Evolutionary conservation across 1,140 invertebrate genomes (phyloP).

Genomic region (Caerostris extrusa): DNA sequence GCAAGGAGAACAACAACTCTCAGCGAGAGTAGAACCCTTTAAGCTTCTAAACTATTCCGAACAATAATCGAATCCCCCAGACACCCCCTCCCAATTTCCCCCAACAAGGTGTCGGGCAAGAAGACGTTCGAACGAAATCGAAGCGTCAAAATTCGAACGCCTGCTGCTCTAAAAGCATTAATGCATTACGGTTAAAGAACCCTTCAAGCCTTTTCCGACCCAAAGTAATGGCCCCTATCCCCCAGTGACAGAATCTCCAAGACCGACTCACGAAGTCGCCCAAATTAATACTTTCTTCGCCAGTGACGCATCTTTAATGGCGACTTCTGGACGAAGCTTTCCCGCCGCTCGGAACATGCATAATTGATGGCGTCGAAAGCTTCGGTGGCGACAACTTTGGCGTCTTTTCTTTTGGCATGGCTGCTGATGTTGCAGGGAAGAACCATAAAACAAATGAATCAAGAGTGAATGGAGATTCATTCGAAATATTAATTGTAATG

Average conservation of each 20-base stretch:
- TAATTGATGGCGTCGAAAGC: not conserved
- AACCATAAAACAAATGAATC: too few relatives aligned
- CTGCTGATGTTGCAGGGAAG: not conserved
- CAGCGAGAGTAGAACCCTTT: too few relatives aligned
- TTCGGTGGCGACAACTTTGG: too few relatives aligned
- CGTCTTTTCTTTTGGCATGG: not conserved
- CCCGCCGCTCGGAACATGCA: not conserved
- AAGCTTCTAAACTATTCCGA: not conserved
- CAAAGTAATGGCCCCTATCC: not conserved
- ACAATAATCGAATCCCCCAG: conserved; percentile 32
- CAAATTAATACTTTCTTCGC: not conserved
- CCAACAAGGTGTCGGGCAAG: not conserved
- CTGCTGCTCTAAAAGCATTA: not conserved
- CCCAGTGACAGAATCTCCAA: not conserved
- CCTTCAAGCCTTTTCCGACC: not conserved
- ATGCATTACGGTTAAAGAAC: conserved; percentile 24
- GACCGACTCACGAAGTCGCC: not conserved
- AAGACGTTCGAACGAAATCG: too few relatives aligned
- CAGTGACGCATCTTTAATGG: not conserved
- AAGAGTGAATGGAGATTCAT: too few relatives aligned
- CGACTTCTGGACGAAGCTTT: not conserved
- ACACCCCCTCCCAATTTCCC: not conserved
- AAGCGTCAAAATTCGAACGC: conserved; percentile 1
- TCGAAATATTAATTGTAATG: too few relatives aligned
- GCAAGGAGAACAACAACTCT: too few relatives aligned